phyloP scores from a whole-genome alignment of 1,140 invertebrate species.

The Copidosoma floridanum region DNA sequence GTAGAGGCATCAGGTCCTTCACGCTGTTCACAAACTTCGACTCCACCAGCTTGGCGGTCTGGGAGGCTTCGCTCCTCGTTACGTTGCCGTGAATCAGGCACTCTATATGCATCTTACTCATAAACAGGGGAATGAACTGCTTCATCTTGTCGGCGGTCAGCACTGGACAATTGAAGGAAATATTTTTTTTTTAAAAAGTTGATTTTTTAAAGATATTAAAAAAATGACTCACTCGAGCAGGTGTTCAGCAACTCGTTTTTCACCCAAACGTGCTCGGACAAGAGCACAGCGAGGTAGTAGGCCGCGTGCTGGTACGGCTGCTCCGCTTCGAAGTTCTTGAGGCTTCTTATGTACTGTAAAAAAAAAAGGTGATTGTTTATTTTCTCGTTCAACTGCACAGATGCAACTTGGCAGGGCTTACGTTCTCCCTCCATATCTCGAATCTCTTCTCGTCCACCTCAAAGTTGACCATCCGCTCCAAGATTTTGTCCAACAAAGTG shows the following conservation, averaged over 20 bases:
- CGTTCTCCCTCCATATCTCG: constrained; percentile 84
- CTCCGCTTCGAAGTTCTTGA: constrained; percentile 84
- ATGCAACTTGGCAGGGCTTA: too few relatives aligned
- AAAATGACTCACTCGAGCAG: constrained; percentile 63
- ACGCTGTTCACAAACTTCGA: constrained; percentile 59
- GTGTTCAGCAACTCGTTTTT: constrained; percentile 82
- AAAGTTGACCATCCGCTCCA: constrained; percentile 83
- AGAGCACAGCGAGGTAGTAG: constrained; percentile 81
- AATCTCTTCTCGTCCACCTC: constrained; percentile 82
- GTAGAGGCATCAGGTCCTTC: constrained; percentile 65
- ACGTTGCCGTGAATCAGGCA: constrained; percentile 84
- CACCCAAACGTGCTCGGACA: constrained; percentile 85
- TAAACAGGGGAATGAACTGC: constrained; percentile 72
- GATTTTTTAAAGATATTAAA: not conserved
- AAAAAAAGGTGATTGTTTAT: constrained; percentile 13
- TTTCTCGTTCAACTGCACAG: too few relatives aligned
- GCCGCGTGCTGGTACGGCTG: constrained; percentile 93
- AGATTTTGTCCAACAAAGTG: constrained; percentile 81
- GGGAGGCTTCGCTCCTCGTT: constrained; percentile 64
- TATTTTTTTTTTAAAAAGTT: constrained; percentile 15
- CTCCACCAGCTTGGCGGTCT: constrained; percentile 71
- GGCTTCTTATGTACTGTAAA: constrained; percentile 66
- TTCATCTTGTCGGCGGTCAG: constrained; percentile 73
- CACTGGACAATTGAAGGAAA: constrained; percentile 56
- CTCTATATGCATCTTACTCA: constrained; percentile 80